Base-by-base conservation (phyloP, 1,140 invertebrate species). In the Glossosoma conforme region DNA sequence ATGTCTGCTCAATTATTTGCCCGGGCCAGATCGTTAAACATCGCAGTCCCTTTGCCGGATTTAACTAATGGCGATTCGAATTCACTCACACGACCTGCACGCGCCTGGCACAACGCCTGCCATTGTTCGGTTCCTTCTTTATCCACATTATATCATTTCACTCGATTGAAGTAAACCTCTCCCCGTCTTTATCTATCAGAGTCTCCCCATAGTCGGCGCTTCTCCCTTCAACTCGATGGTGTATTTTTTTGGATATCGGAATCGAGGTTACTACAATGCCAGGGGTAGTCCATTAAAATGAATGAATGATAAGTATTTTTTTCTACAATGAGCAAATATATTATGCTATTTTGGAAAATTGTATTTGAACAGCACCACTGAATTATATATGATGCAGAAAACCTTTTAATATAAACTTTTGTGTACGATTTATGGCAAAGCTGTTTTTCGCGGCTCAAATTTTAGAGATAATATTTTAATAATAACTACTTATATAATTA, bases 41-140 rank as follows among this genome's bases (percentile, higher is more conserved):
- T 19, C 18, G 15, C 36, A 38, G 36, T 8, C 17, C 19, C 19
- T 18, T 49, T 30, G 36, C 37, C 4, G 46, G 46, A 21, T 10
- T 17, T 13, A 22, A 18, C 46, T 49, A 49, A 49, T 49, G 46
- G 46, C 46, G 37, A 17, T 24, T 15, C 46, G 46, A 41, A 46
- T 46, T 20, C 9, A 24, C 13, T 6, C 32, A 22, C 33, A 21
- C 14, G 35, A 19, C 33, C 13, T 20, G 24, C 46, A 37, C 46
- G 46, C 24, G 46, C 9, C 37, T 8, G 21, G n/a, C 36, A 22
- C 21, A 8, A 13, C 22, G 13, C 17, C 30, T 11, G 15, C 36
- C 36, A 38, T 38, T 38, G 36, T 38, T 19, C 36, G 10, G 11
- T 10, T 38, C 8, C 18, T 2, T 11, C 20, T 5, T 36, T 28